Evolutionary conservation across 2,113 vertebrate genomes (phyloP).

Genomic region (Phaethornis superciliosus): DNA sequence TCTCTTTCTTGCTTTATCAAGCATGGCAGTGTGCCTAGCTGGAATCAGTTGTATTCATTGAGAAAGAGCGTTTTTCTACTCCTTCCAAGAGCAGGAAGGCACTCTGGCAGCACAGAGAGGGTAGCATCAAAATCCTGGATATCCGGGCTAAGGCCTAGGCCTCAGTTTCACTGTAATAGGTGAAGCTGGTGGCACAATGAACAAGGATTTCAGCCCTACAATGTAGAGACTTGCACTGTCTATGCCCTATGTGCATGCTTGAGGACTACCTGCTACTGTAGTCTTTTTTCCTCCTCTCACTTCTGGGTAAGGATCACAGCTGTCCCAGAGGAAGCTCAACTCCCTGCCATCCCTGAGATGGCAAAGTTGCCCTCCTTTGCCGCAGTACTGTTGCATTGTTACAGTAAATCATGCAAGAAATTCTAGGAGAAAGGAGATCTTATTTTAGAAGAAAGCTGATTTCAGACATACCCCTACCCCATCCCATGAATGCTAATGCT

Average conservation of each 20-base stretch:
- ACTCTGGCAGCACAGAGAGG: background rate
- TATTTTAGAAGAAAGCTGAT: background rate
- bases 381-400: background rate
- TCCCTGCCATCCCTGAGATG: background rate
- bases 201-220: background rate
- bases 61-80: background rate
- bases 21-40: background rate
- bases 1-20: background rate
- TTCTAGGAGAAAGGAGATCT: background rate
- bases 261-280: background rate
- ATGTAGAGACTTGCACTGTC: background rate
- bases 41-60: background rate
- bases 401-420: background rate
- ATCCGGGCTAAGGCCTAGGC: background rate
- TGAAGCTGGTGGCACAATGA: background rate
- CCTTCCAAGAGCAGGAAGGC: background rate
- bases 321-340: background rate
- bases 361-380: background rate
- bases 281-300: background rate
- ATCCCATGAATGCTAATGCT: background rate
- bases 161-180: background rate
- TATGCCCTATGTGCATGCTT: rapidly evolving
- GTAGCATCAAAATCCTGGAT: background rate
- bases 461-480: background rate
- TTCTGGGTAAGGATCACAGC: background rate